Evolutionary conservation across 1,140 invertebrate species (phyloP), one percentile per base, ranked within the genome.

Genomic region (Procambarus clarkii): DNA sequence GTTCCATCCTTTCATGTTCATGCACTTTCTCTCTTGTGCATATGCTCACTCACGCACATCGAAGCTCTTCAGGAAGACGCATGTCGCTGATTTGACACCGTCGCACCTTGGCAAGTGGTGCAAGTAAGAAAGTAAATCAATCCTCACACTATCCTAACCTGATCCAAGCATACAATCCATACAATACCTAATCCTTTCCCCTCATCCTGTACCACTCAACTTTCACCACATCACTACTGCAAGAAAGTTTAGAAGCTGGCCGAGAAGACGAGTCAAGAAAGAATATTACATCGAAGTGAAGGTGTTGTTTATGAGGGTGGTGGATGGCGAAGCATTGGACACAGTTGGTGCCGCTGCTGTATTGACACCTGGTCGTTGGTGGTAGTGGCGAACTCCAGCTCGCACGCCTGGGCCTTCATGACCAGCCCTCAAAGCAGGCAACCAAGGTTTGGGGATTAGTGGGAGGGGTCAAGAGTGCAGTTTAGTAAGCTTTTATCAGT

Each of bases 71-170:
- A 9, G 69, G 69, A 74, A 21, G 69, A 74, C 69, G 24, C 4
- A 9, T 34, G 69, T 34, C 5, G 24, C 7, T 8, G 5, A 34
- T 34, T 2, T 34, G n/a, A 34, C 69, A 24, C 44, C 34, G 11
- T 79, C 60, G 90, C 90, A 86, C 90, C 90, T 82, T 91, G 89
- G 89, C 81, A 91, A 91, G 89, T 86, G 89, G 89, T 91, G 89
- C 82, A 78, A 44, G 78, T 79, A 13, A 9, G 11, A 44, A 77
- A 21, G 2, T 34, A 50, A 46, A 18, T 83, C 21, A 83, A 24
- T 58, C 58, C 58, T 44, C 15, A 21, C 24, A 3, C 21, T 21
- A 60, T 60, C 80, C 80, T 83, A 60, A 83, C 80, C 45, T 79
- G 2, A 45, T 5, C 48, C 15, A 45, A 21, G 3, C 34, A 48